Percentiles rank a stretch among this genome's conserved stretches.
Evolutionary conservation across 2,888 invertebrate genomes (phyloP).

Genomic region (Eupithecia vulgata): DNA sequence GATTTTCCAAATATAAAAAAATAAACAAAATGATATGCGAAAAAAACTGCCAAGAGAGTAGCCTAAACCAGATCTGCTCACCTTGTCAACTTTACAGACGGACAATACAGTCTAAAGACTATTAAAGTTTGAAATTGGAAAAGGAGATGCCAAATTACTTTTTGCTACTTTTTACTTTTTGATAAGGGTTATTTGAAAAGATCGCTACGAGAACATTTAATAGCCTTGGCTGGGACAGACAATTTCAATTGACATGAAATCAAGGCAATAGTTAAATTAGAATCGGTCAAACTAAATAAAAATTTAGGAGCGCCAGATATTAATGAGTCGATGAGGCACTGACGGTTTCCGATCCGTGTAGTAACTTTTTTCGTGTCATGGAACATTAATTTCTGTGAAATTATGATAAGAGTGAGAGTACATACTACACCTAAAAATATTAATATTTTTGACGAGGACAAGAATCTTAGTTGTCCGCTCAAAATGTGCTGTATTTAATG

Average conservation of each 20-base stretch:
- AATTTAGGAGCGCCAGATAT: slow-evolving; percentile 41
- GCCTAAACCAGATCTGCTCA: background rate
- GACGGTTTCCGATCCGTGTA: slow-evolving; percentile 51
- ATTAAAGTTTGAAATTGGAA: slow-evolving; percentile 2
- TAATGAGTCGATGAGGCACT: slow-evolving; percentile 47
- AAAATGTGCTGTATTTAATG: background rate
- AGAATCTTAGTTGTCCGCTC: background rate
- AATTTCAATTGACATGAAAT: slow-evolving; percentile 29
- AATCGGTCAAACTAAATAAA: slow-evolving; percentile 48
- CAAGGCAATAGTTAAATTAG: slow-evolving; percentile 42
- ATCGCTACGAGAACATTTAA: background rate
- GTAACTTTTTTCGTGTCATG: slow-evolving; percentile 19
- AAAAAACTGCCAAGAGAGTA: background rate
- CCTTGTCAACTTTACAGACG: background rate
- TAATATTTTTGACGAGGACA: background rate
- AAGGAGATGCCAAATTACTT: background rate
- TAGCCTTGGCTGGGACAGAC: background rate
- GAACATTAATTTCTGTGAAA: background rate
- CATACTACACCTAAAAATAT: background rate
- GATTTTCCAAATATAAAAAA: background rate
- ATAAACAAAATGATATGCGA: background rate
- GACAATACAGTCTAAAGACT: background rate
- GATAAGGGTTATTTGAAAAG: background rate
- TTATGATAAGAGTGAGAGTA: background rate
- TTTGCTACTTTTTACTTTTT: background rate